Percentiles rank a stretch among this genome's conserved stretches.
These are phyloP conservation scores for Rattus rattus DNA, from an alignment of 2,113 vertebrate genomes.

Conservation along the genomic window DNA sequence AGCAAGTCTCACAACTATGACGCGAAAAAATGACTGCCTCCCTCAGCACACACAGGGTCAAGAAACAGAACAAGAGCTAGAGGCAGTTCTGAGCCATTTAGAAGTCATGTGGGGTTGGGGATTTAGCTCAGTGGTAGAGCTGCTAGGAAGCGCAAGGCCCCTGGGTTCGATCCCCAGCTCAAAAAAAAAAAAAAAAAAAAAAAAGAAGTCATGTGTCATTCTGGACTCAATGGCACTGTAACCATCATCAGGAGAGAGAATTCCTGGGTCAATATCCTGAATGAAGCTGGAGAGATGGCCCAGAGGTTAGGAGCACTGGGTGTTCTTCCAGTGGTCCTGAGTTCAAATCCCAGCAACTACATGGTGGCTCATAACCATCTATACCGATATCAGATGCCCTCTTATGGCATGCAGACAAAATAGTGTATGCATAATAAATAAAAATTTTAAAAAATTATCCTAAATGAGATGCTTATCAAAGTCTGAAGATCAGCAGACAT, in stretches of 20 bases:
- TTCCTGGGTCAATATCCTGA: background rate
- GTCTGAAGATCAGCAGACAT: background rate
- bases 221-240: background rate
- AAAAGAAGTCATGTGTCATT: background rate
- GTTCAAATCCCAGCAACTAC: too few relatives aligned
- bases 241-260: background rate
- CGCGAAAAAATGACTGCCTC: background rate
- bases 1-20: background rate
- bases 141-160: too few relatives aligned
- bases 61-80: background rate
- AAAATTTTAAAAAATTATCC: background rate
- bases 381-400: too few relatives aligned
- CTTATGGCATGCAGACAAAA: too few relatives aligned
- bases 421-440: too few relatives aligned
- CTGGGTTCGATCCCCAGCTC: too few relatives aligned
- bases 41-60: accelerated
- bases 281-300: too few relatives aligned
- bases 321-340: too few relatives aligned
- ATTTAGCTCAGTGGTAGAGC: too few relatives aligned
- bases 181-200: too few relatives aligned
- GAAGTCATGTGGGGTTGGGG: background rate
- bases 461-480: background rate
- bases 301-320: too few relatives aligned
- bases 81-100: background rate
- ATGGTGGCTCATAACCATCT: too few relatives aligned